Percentiles rank a stretch among this genome's conserved stretches.
Evolutionary conservation across 2,797 vertebrate genomes (phyloP).

Genomic region (Neoniphon sammara): DNA sequence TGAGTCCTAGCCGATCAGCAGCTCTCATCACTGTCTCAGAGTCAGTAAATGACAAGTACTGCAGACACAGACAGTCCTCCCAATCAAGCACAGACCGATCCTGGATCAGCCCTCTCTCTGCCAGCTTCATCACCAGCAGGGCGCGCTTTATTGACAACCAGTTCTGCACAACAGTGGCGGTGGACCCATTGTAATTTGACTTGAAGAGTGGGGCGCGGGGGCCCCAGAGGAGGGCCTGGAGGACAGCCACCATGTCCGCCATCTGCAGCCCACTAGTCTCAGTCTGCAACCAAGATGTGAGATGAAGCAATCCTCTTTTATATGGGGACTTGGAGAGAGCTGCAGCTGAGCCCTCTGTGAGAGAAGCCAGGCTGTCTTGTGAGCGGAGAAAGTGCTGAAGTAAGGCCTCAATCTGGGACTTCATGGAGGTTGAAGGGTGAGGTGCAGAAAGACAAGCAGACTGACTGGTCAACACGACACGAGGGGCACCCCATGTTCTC

Average conservation of each 20-base stretch:
- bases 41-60: constrained; percentile 80
- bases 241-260: constrained; percentile 64
- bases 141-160: constrained; percentile 84
- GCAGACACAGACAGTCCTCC: constrained; percentile 86
- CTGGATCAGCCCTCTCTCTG: constrained; percentile 68
- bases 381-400: constrained; percentile 77
- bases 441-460: constrained; percentile 17
- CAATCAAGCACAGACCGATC: constrained; percentile 68
- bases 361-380: constrained; percentile 40
- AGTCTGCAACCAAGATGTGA: constrained; percentile 75
- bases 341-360: constrained; percentile 5
- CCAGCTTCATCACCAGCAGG: constrained; percentile 84
- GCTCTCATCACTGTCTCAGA: constrained; percentile 65
- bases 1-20: constrained; percentile 63
- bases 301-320: constrained; percentile 71
- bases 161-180: constrained; percentile 61
- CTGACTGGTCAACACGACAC: constrained; percentile 76
- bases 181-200: constrained; percentile 42
- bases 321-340: constrained; percentile 68
- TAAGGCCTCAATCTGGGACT: constrained; percentile 74
- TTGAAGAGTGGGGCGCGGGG: constrained; percentile 73
- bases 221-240: constrained; percentile 89
- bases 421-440: constrained; percentile 53
- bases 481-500: constrained; percentile 72
- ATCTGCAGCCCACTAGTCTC: constrained; percentile 56